phyloP scores from a whole-genome alignment of 2,113 vertebrate species.

The Micronycteris hirsuta region DNA sequence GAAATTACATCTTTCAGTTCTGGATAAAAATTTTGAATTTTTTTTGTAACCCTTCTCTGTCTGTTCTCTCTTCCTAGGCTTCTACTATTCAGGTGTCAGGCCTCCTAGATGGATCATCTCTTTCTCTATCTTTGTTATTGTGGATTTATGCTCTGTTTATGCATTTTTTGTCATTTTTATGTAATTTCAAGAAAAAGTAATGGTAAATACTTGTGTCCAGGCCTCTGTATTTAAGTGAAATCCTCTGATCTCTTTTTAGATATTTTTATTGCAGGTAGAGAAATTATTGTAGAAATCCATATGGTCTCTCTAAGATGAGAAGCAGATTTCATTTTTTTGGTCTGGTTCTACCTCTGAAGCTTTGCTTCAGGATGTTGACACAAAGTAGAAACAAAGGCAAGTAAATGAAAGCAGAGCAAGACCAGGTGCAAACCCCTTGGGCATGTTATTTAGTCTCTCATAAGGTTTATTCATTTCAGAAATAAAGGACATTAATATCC shows the following conservation, averaged over 20 bases:
- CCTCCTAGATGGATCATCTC: not conserved
- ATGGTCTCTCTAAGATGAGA: not conserved
- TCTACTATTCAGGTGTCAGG: not conserved
- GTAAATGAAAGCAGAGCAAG: not conserved
- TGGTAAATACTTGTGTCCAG: not conserved
- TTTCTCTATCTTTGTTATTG: not conserved
- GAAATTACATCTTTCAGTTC: not conserved
- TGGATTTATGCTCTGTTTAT: not conserved
- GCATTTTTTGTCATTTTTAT: not conserved
- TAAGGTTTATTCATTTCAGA: not conserved
- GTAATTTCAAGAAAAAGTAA: not conserved
- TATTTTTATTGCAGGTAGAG: not conserved
- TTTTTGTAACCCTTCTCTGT: not conserved
- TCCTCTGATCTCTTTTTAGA: not conserved
- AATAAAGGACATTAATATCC: not conserved
- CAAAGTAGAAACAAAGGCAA: conserved; percentile 12
- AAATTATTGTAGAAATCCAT: not conserved
- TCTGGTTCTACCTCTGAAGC: not conserved
- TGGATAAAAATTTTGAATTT: not conserved
- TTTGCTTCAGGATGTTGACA: conserved; percentile 23
- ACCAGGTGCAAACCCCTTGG: not conserved
- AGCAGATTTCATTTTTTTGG: not conserved
- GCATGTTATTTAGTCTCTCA: not conserved
- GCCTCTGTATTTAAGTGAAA: not conserved
- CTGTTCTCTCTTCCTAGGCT: not conserved